Evolutionary conservation across 2,113 vertebrate species (phyloP).

Genomic region (Peromyscus leucopus): DNA sequence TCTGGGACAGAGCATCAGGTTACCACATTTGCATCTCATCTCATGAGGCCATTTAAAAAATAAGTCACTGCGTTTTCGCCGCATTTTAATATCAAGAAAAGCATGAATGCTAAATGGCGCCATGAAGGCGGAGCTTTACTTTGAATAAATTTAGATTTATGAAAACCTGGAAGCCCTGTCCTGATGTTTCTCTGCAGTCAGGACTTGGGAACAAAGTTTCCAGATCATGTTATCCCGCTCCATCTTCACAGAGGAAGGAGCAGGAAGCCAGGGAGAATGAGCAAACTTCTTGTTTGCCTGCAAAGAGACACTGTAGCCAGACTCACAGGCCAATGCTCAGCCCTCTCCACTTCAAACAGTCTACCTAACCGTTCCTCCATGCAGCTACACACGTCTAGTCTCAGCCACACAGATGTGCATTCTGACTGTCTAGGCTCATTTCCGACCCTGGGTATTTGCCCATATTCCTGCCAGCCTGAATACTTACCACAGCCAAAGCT

Average conservation of each 20-base stretch:
- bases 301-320: background rate
- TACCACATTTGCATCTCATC: constrained; percentile 30
- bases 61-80: background rate
- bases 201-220: background rate
- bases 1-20: background rate
- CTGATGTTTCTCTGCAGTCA: constrained; percentile 49
- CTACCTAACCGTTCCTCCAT: background rate
- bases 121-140: constrained; percentile 18
- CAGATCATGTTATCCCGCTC: background rate
- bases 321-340: background rate
- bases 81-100: constrained; percentile 59
- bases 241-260: background rate
- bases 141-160: constrained; percentile 69
- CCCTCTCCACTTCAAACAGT: background rate
- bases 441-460: background rate
- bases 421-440: background rate
- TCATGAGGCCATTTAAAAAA: background rate
- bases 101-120: background rate
- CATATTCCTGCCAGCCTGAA: background rate
- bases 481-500: background rate
- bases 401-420: background rate
- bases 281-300: background rate
- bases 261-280: background rate
- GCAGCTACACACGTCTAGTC: background rate
- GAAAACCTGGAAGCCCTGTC: constrained; percentile 57